These are phyloP conservation scores for Halocynthia roretzi DNA, from an alignment of 23 tunicate genomes.

Conservation along the genomic window DNA sequence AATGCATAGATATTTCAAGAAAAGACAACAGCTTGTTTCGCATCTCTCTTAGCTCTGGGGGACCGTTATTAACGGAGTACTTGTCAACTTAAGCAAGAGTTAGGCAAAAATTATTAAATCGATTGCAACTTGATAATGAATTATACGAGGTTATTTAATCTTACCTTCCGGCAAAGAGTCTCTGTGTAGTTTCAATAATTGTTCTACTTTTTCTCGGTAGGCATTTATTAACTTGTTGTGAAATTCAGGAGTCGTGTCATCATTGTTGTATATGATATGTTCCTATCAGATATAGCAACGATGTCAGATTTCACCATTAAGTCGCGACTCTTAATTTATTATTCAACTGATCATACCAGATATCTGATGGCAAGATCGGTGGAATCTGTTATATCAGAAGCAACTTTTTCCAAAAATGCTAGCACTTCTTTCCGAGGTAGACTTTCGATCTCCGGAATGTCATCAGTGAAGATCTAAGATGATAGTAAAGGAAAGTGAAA, in stretches of 20 bases:
- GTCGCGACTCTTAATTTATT: background rate
- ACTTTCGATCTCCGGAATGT: conserved; percentile 64
- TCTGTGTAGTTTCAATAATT: conserved; percentile 25
- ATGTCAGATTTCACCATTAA: background rate
- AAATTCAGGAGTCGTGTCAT: conserved; percentile 62
- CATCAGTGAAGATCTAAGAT: conserved; percentile 77
- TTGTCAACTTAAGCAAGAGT: conserved; percentile 16
- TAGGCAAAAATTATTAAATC: background rate
- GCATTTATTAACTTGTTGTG: conserved; percentile 57
- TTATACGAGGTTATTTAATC: background rate
- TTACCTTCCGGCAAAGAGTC: conserved; percentile 66
- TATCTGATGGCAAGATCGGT: conserved; percentile 46
- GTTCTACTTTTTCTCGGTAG: conserved; percentile 39
- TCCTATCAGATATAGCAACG: conserved; percentile 24
- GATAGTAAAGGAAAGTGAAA: background rate
- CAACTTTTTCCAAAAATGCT: conserved; percentile 41
- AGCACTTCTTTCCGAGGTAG: conserved; percentile 50
- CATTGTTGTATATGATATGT: conserved; percentile 40
- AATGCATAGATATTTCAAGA: conserved; percentile 58
- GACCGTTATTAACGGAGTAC: conserved; percentile 23
- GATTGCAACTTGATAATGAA: too few relatives aligned
- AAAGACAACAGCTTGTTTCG: conserved; percentile 43
- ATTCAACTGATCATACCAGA: conserved; percentile 34
- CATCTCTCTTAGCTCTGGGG: conserved; percentile 46
- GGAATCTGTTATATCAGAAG: background rate